These are phyloP conservation scores for Siniperca undulata DNA, from an alignment of 2,797 vertebrate genomes.

Conservation along the genomic window DNA sequence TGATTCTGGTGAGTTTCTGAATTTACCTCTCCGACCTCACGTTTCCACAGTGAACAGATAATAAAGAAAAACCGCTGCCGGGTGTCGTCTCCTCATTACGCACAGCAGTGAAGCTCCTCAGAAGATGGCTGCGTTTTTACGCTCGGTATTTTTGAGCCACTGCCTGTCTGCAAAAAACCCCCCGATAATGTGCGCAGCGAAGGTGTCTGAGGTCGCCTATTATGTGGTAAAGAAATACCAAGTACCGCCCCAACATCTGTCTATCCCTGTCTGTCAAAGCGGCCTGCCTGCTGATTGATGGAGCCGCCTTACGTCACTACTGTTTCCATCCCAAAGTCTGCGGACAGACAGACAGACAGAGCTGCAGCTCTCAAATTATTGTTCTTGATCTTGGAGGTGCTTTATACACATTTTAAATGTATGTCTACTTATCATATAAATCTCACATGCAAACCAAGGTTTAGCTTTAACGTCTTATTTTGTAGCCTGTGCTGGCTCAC, in stretches of 20 bases:
- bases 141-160: slow-evolving; percentile 68
- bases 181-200: slow-evolving; percentile 69
- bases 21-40: slow-evolving; percentile 6
- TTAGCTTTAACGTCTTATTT: background rate
- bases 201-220: slow-evolving; percentile 72
- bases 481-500: background rate
- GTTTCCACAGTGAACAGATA: slow-evolving; percentile 7
- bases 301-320: slow-evolving; percentile 83
- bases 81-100: slow-evolving; percentile 28
- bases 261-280: slow-evolving; percentile 74
- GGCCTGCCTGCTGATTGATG: slow-evolving; percentile 78
- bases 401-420: background rate
- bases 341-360: slow-evolving; percentile 53
- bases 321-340: slow-evolving; percentile 77
- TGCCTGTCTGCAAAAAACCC: slow-evolving; percentile 49
- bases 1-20: slow-evolving; percentile 64
- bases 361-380: slow-evolving; percentile 4
- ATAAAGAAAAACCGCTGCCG: background rate
- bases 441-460: background rate
- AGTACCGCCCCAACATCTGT: slow-evolving; percentile 86
- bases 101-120: slow-evolving; percentile 51
- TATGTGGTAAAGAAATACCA: slow-evolving; percentile 74
- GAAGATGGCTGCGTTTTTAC: slow-evolving; percentile 58
- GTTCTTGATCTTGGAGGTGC: background rate
- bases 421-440: background rate